Base-by-base conservation (phyloP, 2,888 invertebrate species). In the Aspidiotus destructor region DNA sequence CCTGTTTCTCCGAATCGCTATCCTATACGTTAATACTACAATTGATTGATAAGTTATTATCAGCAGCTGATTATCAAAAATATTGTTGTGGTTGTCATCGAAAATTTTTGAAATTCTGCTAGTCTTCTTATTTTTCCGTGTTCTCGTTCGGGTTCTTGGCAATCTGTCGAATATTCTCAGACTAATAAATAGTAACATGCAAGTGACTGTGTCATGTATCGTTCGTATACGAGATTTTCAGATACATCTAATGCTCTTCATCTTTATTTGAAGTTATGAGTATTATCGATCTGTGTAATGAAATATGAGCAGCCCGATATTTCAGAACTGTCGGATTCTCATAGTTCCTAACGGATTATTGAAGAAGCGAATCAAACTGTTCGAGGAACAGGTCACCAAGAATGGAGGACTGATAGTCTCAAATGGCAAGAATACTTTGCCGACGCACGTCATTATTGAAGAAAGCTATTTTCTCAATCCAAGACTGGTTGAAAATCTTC, bases 341-440 rank as follows among this genome's bases (percentile, higher is more conserved):
- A 67, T 67, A 40, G 17, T 67, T 48, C 67, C 67, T 41, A 58
- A 52, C 41, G 67, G 58, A 48, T 15, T 52, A 54, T 40, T 57
- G 9, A 61, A 48, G 41, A 69, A 69, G 40, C 15, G 69, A n/a
- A 64, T 54, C 28, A 44, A 60, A 52, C 16, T 60, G 11, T 60
- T 61, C 41, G 70, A 61, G 58, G 65, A 68, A 16, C 67, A 70
- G 54, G 48, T 61, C 9, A 13, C 41, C 16, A 16, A 16, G 8
- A 42, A 58, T 42, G 55, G 44, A 65, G 63, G 69, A n/a, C 28
- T 53, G 44, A 40, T 69, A 16, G 17, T 64, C 28, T 44, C 73
- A 11, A 68, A 70, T 15, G 42, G 73, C 13, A 68, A 70, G n/a
- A 57, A 42, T 67, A 15, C 15, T 6, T 28, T 40, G 28, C 15